phyloP scores from a whole-genome alignment of 2,797 vertebrate genomes.

The Hipposideros larvatus region DNA sequence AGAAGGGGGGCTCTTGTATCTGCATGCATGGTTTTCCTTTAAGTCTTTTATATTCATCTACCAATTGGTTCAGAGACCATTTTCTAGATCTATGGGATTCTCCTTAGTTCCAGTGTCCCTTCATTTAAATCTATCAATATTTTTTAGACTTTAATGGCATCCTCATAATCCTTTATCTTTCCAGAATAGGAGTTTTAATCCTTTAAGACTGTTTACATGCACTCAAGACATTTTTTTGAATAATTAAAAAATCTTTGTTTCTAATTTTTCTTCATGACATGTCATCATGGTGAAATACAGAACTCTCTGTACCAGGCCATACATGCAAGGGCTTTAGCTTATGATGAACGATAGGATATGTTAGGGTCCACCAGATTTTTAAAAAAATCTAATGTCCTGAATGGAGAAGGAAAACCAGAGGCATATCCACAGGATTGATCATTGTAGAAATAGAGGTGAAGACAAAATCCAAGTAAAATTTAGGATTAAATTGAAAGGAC shows the following conservation, averaged over 20 bases:
- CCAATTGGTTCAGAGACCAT: background rate
- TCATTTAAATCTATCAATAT: background rate
- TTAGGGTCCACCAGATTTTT: background rate
- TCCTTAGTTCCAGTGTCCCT: background rate
- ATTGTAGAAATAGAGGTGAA: background rate
- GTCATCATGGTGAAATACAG: background rate
- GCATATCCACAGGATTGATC: background rate
- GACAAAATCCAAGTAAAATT: slow-evolving; percentile 9
- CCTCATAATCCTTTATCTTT: background rate
- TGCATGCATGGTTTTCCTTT: background rate
- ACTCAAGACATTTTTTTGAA: background rate
- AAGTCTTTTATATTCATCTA: background rate
- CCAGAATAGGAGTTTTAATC: background rate
- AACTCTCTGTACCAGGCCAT: background rate
- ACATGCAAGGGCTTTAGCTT: background rate
- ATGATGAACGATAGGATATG: background rate
- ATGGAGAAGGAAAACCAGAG: slow-evolving; percentile 18
- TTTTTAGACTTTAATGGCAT: background rate
- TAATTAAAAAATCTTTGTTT: background rate
- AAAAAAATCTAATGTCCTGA: background rate
- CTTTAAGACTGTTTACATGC: background rate
- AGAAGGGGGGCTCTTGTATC: background rate
- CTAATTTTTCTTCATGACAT: slow-evolving; percentile 20
- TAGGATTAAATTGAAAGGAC: slow-evolving; percentile 37
- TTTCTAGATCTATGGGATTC: background rate